phyloP scores from a whole-genome alignment of 2,888 invertebrate genomes.

The Cheilosia impressa region DNA sequence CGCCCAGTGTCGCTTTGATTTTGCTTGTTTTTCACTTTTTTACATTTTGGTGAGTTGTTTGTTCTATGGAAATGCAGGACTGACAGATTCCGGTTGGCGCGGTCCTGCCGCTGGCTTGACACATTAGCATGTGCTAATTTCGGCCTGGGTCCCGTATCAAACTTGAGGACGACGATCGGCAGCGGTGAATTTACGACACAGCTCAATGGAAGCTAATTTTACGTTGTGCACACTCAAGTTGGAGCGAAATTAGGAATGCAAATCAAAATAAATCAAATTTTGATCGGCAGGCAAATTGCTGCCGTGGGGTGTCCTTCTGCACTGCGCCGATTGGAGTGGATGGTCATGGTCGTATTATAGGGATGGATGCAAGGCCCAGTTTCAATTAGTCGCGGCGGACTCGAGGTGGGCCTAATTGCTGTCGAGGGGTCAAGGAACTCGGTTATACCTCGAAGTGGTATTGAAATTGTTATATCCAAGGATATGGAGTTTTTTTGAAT shows the following conservation, averaged over 20 bases:
- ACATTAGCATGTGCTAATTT: conserved; percentile 69
- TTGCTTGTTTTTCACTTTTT: not conserved
- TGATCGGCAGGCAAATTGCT: conserved; percentile 68
- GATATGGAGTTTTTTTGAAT: too few species aligned
- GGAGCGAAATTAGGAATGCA: conserved; percentile 61
- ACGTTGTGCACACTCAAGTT: conserved; percentile 3
- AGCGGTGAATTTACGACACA: conserved; percentile 45
- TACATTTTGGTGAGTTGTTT: conserved; percentile 19
- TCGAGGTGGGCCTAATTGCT: conserved; percentile 38
- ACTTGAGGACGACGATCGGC: not conserved
- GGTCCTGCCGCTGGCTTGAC: conserved; percentile 60
- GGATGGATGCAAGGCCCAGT: not conserved
- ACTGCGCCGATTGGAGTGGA: not conserved
- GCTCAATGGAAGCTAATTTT: conserved; percentile 22
- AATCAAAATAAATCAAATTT: conserved; percentile 74
- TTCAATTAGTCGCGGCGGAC: conserved; percentile 46
- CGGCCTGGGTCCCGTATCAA: conserved; percentile 17
- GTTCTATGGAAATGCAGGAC: conserved; percentile 44
- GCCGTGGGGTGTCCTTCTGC: conserved; percentile 40
- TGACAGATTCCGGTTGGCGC: conserved; percentile 65
- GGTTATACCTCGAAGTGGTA: not conserved
- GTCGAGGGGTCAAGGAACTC: conserved; percentile 7
- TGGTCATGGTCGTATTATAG: conserved; percentile 1
- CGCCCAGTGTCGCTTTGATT: conserved; percentile 15
- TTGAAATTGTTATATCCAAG: not conserved